Evolutionary conservation across 1,140 invertebrate genomes (phyloP), one percentile per base, ranked within the genome.

Genomic region (Physella acuta): DNA sequence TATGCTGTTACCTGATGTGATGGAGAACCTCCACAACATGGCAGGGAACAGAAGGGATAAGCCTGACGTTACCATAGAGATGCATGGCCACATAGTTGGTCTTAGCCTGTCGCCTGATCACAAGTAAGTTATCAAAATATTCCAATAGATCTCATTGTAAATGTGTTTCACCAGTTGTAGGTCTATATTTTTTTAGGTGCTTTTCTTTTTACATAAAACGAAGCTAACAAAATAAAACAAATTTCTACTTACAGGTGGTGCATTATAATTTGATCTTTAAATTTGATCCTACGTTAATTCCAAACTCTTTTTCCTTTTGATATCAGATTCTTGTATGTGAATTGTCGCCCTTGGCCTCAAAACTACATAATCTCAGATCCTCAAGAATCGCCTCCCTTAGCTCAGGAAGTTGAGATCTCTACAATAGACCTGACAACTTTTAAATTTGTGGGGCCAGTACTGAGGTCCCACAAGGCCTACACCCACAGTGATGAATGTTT

Each of bases 331-430:
- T 82, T 95, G 14, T 95, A 94, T 84, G 93, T 94, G 0, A 94
- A 94, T 80, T 91, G 91, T 75, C 87, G 93, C 68, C 91, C 92
- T 0, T 95, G 93, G 93, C 93, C 93, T 1, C 86, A 90, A 75
- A 90, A 90, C 64, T 94, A 92, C 79, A 85, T 87, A 20, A 94
- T 94, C 71, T 88, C 88, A 4, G 91, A 93, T 87, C 91, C 92
- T 0, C 83, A 93, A 17, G 88, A 91, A 78, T 93, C 93, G 36
- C 93, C 93, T 2, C 92, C 92, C 0, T 93, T 94, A 75, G 92
- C 93, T n/a, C 91, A 93, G 85, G 92, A 94, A 86, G 94, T 94
- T 66, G 93, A 95, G 79, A 92, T 94, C 74, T 92, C 94, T 77
- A 92, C 94, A 0, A 94, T 94, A 74, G 93, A 94, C 85, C 84